phyloP scores from a whole-genome alignment of 2,113 vertebrate species.

The Podiceps cristatus region DNA sequence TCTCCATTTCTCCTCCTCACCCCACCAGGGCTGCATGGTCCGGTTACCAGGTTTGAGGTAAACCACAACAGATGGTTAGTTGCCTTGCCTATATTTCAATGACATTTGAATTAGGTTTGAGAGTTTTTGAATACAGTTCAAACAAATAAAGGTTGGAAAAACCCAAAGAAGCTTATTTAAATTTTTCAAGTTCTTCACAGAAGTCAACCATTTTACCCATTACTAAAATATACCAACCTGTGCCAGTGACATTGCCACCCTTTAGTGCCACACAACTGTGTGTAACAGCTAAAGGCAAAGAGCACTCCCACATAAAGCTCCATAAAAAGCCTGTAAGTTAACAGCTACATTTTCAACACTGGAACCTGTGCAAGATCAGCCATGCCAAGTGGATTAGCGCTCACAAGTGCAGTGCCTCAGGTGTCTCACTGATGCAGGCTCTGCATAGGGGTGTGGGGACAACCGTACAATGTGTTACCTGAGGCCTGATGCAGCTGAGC shows the following conservation, averaged over 20 bases:
- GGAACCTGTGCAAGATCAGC: neutral
- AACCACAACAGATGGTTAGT: neutral
- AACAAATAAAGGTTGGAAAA: neutral
- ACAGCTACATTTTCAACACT: neutral
- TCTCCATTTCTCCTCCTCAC: too few relatives aligned
- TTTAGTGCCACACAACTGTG: neutral
- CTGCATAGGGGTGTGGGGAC: accelerated
- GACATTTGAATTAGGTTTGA: neutral
- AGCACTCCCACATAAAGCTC: neutral
- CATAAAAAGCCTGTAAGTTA: neutral
- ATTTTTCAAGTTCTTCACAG: neutral
- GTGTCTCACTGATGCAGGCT: neutral
- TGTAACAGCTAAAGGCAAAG: neutral
- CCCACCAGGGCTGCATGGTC: too few relatives aligned
- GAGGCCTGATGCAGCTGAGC: neutral
- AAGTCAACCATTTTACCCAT: neutral
- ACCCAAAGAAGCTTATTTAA: neutral
- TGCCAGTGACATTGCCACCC: accelerated
- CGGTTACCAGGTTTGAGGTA: too few relatives aligned
- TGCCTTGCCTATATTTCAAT: neutral
- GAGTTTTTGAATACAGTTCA: neutral
- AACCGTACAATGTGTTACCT: accelerated
- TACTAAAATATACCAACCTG: neutral
- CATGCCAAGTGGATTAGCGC: accelerated
- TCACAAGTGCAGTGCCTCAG: accelerated